Conservation (phyloP, 2,888 invertebrate species). For the Polymixis lichenea region DNA sequence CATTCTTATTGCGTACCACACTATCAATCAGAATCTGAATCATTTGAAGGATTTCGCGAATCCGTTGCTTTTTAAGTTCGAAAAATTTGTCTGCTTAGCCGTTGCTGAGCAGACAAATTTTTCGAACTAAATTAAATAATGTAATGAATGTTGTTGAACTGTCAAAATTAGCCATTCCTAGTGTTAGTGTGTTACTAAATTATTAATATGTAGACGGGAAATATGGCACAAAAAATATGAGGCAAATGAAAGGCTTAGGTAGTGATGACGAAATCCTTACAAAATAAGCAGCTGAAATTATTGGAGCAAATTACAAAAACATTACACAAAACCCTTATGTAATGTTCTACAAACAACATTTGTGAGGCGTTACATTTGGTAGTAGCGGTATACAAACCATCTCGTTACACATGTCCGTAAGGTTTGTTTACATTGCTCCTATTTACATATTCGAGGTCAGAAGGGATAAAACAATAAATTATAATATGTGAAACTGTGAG, state of each 20-base stretch:
- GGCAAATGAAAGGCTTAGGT: not conserved
- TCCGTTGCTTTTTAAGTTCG: too few species aligned
- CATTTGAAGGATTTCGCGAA: too few species aligned
- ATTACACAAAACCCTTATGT: conserved; percentile 29
- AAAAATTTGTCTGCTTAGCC: too few species aligned
- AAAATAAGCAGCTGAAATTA: conserved; percentile 3
- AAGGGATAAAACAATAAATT: conserved; percentile 57
- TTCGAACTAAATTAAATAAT: too few species aligned
- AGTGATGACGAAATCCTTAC: not conserved
- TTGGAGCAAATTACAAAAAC: conserved; percentile 30
- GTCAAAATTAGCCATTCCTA: too few species aligned
- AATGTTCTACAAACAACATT: conserved; percentile 37
- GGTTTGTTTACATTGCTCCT: conserved; percentile 52
- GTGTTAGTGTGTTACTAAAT: too few species aligned
- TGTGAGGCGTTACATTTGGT: conserved; percentile 31
- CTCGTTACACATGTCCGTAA: conserved; percentile 36
- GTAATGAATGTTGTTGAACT: too few species aligned
- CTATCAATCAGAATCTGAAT: too few species aligned
- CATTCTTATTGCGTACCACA: too few species aligned
- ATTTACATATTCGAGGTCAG: conserved; percentile 60
- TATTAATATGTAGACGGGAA: too few species aligned
- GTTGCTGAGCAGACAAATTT: too few species aligned
- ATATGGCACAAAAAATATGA: not conserved
- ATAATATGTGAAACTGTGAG: conserved; percentile 23
- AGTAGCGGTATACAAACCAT: conserved; percentile 10